Conservation (phyloP, 2,797 vertebrate species). For the Rhinatrema bivittatum region DNA sequence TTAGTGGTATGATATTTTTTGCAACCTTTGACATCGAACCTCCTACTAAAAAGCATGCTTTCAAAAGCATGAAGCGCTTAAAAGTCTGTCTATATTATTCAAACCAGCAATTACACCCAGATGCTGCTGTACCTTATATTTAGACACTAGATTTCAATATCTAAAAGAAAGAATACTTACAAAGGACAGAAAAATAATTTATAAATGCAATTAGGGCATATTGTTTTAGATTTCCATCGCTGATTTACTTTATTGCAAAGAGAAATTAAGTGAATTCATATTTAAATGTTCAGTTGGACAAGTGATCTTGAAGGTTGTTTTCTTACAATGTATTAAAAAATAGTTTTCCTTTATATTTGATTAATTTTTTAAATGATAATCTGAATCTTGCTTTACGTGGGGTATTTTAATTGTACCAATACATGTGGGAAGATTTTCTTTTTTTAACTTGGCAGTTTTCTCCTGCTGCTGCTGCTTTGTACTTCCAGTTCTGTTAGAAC, state of each 20-base stretch:
- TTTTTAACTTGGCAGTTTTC: too few species aligned
- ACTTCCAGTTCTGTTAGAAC: too few species aligned
- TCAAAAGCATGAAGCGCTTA: conserved; percentile 48
- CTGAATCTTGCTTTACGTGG: too few species aligned
- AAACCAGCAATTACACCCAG: conserved; percentile 64
- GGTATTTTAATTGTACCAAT: too few species aligned
- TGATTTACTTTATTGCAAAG: conserved; percentile 69
- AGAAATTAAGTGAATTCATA: conserved; percentile 63
- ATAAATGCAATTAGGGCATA: conserved; percentile 64
- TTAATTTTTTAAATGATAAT: too few species aligned
- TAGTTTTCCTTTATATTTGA: too few species aligned
- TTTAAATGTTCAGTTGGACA: conserved; percentile 60
- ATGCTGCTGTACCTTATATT: conserved; percentile 60
- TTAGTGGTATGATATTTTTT: conserved; percentile 47
- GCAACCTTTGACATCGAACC: conserved; percentile 54
- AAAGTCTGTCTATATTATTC: conserved; percentile 55
- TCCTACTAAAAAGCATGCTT: conserved; percentile 50
- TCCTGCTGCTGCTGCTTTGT: too few species aligned
- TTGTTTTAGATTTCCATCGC: conserved; percentile 59
- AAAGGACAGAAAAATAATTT: conserved; percentile 63
- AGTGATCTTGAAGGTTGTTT: conserved; percentile 44
- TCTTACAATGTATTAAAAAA: too few species aligned
- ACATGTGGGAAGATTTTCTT: too few species aligned
- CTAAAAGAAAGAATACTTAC: conserved; percentile 50
- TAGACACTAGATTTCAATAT: conserved; percentile 53